Base-by-base conservation (phyloP, 2,888 invertebrate genomes). In the Lordiphosa andalusiaca region DNA sequence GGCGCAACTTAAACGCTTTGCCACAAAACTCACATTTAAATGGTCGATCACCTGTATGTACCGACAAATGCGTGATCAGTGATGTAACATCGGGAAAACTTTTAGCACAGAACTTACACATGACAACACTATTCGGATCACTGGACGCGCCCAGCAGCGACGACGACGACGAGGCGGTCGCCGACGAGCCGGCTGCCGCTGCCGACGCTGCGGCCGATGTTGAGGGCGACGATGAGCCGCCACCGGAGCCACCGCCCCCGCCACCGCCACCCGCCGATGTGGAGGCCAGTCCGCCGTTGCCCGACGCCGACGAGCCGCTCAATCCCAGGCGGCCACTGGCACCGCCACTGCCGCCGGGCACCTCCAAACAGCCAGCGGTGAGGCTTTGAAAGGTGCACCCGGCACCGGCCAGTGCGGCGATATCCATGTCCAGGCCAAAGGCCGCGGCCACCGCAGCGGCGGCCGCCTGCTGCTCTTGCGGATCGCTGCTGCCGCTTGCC, bases 21-120 rank as follows among this genome's bases (percentile, higher is more conserved):
- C 96, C 96, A 90, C 96, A 96, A 91, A 96, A 96, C 90, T 96
- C 96, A 91, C 96, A 96, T 91, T 96, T 96, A 91, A 96, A 96
- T 60, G 96, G 96, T 87, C 96, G 91, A 88, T 96, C 96, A 73
- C 96, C 96, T 59, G 96, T 96, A 90, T 96, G 96, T 71, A 95
- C 95, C 63, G 96, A 96, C 88, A 96, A 91, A 90, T 96, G 96
- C 74, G 95, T 93, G 89, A 96, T 96, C 84, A 96, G 92, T 71
- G 95, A 95, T 73, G 95, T 94, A 72, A 96, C 96, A 90, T 96
- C 96, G 72, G 96, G 95, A 91, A 96, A 96, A 84, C 95, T 95
- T 91, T 96, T 96, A 88, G 96, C 96, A 90, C 96, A 96, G 90
- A 96, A 96, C 91, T 96, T 96, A 93, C 96, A 96, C 87, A 96